Conservation (phyloP, 2,888 invertebrate species). For the Thereva unica region DNA sequence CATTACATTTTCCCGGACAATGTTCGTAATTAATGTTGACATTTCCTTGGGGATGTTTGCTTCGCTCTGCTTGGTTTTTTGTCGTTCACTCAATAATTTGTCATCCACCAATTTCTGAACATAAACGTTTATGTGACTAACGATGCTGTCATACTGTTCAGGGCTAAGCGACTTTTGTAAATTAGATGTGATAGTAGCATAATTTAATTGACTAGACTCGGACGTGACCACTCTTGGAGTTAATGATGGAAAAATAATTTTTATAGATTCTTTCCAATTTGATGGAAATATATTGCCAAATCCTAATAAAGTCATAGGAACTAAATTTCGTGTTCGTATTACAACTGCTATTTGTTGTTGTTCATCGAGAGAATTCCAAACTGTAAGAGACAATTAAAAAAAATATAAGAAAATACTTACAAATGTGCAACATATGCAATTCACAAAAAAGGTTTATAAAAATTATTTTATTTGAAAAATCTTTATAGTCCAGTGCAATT, state of each 20-base stretch:
- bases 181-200: conserved; percentile 39
- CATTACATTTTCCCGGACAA: conserved; percentile 51
- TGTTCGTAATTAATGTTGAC: conserved; percentile 49
- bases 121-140: conserved; percentile 55
- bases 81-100: conserved; percentile 46
- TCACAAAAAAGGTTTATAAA: no score
- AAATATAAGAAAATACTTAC: neutral
- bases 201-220: conserved; percentile 38
- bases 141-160: conserved; percentile 54
- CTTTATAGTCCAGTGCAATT: no score
- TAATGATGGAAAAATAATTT: conserved; percentile 41
- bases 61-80: conserved; percentile 43
- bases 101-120: conserved; percentile 53
- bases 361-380: conserved; percentile 50
- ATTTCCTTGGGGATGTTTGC: conserved; percentile 48
- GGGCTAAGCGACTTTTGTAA: conserved; percentile 51
- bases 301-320: conserved; percentile 50
- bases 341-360: conserved; percentile 56
- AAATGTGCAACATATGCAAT: no score
- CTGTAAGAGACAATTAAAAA: conserved; percentile 44
- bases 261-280: conserved; percentile 40
- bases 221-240: conserved; percentile 37
- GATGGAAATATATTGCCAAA: conserved; percentile 44
- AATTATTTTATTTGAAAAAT: no score
- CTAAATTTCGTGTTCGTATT: conserved; percentile 47